A percentile compares a stretch with the other conserved stretches of the same genome.
phyloP scores from a whole-genome alignment of 2,113 vertebrate species.

The Elanus axillaris region DNA sequence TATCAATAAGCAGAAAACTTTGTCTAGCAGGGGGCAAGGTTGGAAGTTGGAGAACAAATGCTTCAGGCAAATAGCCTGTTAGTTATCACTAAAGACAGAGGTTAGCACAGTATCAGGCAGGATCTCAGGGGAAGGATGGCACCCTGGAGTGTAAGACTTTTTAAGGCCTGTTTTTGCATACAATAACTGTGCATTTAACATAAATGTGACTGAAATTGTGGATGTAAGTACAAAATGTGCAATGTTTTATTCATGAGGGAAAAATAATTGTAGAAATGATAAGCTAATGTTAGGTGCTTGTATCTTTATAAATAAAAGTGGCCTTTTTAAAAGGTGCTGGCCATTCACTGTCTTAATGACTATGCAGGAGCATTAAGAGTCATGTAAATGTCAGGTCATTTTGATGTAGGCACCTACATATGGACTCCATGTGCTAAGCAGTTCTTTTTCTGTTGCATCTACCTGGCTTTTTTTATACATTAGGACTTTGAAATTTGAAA shows the following conservation, averaged over 20 bases:
- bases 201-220: neutral
- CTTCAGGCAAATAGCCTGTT: neutral
- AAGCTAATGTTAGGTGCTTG: neutral
- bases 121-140: neutral
- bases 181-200: neutral
- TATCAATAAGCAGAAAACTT: conserved; percentile 1
- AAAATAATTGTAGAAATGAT: neutral
- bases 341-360: neutral
- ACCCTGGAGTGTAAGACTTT: neutral
- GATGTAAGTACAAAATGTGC: neutral
- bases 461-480: conserved; percentile 2
- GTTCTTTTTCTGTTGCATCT: neutral
- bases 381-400: neutral
- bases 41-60: neutral
- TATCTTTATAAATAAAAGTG: neutral
- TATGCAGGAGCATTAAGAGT: neutral
- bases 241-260: neutral
- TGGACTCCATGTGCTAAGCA: neutral
- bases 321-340: neutral
- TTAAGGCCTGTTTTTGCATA: neutral
- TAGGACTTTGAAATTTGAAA: conserved; percentile 21
- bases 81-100: neutral
- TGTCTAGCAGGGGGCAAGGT: neutral
- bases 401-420: neutral
- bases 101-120: neutral